Base-by-base conservation (phyloP, 1,140 invertebrate genomes). In the Neodiprion virginianus region DNA sequence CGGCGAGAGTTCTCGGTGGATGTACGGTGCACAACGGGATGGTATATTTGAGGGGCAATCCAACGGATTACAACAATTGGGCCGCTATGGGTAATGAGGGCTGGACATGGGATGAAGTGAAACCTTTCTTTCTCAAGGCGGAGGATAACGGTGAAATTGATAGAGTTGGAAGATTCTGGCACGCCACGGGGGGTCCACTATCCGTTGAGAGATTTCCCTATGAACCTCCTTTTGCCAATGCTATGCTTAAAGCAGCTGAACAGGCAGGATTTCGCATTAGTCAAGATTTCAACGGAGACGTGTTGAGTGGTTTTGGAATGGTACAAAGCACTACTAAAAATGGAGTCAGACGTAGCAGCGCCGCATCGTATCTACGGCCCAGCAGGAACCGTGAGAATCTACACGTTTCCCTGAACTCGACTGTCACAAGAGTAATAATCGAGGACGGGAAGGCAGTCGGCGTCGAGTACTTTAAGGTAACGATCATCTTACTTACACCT, bases 271-370 rank as follows among this genome's bases (percentile, higher is more conserved):
- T 40, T 5, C 28, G 28, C 5, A 40, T 40, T 40, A 40, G 28
- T 40, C 28, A 40, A 40, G 28, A 40, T 40, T 40, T 40, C 5
- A 40, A 92, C 75, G 91, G 91, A 3, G 85, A 85, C 8, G 84
- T 80, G 11, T 83, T 87, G 72, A 84, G 82, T 0, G 90, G 90
- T n/a, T 89, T 90, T 75, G 88, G 86, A 11, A 78, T 88, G 5
- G 86, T 83, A 68, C 92, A 90, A 86, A 91, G 79, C 72, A 93
- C 89, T 0, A 84, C 76, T 9, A 79, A 92, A 70, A 84, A 92
- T 74, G 95, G 95, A 0, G 90, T 91, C 2, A 86, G 95, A 69
- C 90, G 93, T 77, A 94, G 92, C 78, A 92, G 92, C 28, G 89
- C 93, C 0, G 83, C 89, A 76, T 93, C 93, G 0, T 95, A 94